A percentile compares a stretch with the other conserved stretches of the same genome.
Conservation (phyloP, 2,797 vertebrate species). For the Cossypha dichroa region DNA sequence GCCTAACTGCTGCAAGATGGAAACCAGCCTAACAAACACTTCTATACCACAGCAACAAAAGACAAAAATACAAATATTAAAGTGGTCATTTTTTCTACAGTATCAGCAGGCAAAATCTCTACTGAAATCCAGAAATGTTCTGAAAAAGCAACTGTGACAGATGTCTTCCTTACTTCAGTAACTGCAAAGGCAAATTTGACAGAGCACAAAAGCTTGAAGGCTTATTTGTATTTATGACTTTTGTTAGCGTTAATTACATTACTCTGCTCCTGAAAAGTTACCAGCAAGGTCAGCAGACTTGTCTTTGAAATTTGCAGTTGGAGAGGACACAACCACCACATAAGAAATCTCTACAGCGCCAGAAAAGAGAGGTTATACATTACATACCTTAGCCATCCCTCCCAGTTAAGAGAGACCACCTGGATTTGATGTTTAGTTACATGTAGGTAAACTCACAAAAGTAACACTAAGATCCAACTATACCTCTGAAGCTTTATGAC, state of each 20-base stretch:
- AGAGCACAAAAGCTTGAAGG: not conserved
- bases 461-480: not conserved
- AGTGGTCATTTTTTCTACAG: not conserved
- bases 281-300: not conserved
- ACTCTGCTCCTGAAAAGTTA: not conserved
- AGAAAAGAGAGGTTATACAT: rapidly evolving
- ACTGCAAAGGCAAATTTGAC: not conserved
- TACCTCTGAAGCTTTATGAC: not conserved
- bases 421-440: not conserved
- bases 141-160: not conserved
- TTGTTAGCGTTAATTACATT: too few relatives aligned
- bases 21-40: not conserved
- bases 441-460: not conserved
- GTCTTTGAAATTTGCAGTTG: not conserved
- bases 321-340: not conserved
- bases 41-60: not conserved
- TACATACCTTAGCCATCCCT: not conserved
- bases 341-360: not conserved
- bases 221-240: not conserved
- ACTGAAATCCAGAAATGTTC: not conserved
- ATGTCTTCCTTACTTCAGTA: not conserved
- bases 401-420: not conserved
- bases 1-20: not conserved
- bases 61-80: not conserved
- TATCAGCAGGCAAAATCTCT: not conserved